Evolutionary conservation across 1,140 invertebrate species (phyloP).

Genomic region (Eriosoma lanigerum): DNA sequence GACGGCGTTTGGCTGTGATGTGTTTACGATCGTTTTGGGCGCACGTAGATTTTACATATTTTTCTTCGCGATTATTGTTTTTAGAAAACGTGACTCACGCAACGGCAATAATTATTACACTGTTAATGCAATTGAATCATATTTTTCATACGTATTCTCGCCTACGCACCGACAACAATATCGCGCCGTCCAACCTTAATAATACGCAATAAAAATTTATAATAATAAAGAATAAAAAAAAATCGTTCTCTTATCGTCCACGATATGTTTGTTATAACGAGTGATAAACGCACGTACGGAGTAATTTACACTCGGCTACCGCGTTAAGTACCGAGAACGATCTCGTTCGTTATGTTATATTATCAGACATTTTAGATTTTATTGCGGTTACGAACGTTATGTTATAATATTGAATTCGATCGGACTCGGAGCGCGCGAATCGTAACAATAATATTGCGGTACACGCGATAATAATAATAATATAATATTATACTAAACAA

Average conservation of each 20-base stretch:
- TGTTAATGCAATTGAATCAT: not conserved
- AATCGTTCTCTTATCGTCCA: constrained; percentile 2
- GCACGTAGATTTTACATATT: not conserved
- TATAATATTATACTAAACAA: too few relatives aligned
- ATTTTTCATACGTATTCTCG: not conserved
- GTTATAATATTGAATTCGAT: not conserved
- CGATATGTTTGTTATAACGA: not conserved
- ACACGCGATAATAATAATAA: not conserved
- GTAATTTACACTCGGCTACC: not conserved
- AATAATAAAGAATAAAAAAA: not conserved
- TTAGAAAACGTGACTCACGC: constrained; percentile 36
- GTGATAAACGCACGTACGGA: not conserved
- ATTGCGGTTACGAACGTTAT: not conserved
- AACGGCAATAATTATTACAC: not conserved
- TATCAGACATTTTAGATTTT: not conserved
- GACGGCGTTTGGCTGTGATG: constrained; percentile 36
- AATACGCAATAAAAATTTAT: not conserved
- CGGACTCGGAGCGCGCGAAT: not conserved
- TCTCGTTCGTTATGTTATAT: not conserved
- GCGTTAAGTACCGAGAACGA: constrained; percentile 14
- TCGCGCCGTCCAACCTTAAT: not conserved
- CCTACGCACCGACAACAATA: not conserved
- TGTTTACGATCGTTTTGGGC: constrained; percentile 46
- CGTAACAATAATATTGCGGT: not conserved
- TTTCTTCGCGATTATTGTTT: constrained; percentile 11